phyloP scores from a whole-genome alignment of 2,888 invertebrate genomes.

The Corbicula japonica region DNA sequence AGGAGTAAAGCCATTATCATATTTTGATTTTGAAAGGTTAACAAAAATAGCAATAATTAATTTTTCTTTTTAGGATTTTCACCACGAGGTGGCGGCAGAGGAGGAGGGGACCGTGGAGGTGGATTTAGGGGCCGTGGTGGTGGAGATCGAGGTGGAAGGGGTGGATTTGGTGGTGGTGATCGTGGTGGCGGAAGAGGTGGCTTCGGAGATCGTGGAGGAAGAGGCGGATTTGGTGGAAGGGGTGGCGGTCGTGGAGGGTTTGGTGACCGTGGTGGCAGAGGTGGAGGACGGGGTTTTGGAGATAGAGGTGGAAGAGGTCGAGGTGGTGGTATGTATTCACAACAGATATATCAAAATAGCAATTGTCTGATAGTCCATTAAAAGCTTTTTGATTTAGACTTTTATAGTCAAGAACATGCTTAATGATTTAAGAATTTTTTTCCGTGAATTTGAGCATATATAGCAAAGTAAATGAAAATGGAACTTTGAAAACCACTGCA shows the following conservation, averaged over 20 bases:
- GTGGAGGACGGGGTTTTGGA: constrained; percentile 39
- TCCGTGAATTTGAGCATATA: no score
- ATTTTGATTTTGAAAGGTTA: no score
- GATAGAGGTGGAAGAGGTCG: constrained; percentile 32
- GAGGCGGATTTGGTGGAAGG: constrained; percentile 28
- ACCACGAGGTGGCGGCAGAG: constrained; percentile 49
- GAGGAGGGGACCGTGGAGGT: constrained; percentile 31
- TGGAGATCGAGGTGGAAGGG: constrained; percentile 27
- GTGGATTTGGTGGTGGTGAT: constrained; percentile 22
- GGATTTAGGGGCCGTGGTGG: constrained; percentile 28
- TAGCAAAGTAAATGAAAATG: no score
- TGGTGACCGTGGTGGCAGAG: constrained; percentile 39
- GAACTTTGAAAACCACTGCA: no score
- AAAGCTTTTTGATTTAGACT: not conserved
- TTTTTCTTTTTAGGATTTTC: constrained; percentile 62
- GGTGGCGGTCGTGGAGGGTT: constrained; percentile 38
- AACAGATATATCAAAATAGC: not conserved
- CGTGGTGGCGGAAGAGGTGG: constrained; percentile 30
- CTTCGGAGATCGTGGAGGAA: constrained; percentile 23
- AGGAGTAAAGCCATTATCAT: no score
- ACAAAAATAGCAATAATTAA: no score
- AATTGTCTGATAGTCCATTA: not conserved
- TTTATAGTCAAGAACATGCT: not conserved
- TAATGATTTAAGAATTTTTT: not conserved
- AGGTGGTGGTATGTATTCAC: not conserved